phyloP scores from a whole-genome alignment of 2,797 vertebrate genomes.

The Acanthopagrus latus region DNA sequence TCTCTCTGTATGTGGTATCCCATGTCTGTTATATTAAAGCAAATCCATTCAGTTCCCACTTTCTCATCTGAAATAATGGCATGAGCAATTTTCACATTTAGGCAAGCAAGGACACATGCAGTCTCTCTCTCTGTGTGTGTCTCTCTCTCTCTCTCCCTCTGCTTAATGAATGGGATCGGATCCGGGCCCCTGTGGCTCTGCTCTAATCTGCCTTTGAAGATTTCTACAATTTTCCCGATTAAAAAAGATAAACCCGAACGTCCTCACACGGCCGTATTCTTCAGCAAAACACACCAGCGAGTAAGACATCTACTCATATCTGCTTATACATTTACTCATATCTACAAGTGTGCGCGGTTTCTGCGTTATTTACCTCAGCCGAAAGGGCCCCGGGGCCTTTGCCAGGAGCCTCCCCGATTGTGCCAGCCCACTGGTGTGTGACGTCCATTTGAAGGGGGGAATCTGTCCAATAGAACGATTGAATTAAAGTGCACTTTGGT shows the following conservation, averaged over 20 bases:
- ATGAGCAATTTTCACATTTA: constrained; percentile 85
- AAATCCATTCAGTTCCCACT: constrained; percentile 85
- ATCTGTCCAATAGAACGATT: constrained; percentile 83
- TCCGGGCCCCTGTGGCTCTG: constrained; percentile 74
- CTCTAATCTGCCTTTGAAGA: constrained; percentile 80
- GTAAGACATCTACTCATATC: constrained; percentile 50
- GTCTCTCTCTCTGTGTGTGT: constrained; percentile 62
- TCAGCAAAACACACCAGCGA: constrained; percentile 45
- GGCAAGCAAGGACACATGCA: constrained; percentile 80
- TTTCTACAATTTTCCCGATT: constrained; percentile 66
- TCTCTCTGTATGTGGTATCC: constrained; percentile 85
- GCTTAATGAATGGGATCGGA: constrained; percentile 80
- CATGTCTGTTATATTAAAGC: constrained; percentile 86
- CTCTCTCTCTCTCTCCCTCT: constrained; percentile 52
- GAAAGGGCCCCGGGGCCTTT: constrained; percentile 41
- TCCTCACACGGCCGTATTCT: constrained; percentile 31
- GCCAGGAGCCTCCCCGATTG: constrained; percentile 68
- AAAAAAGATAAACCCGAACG: constrained; percentile 44
- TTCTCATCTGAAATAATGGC: constrained; percentile 88
- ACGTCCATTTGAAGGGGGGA: constrained; percentile 77
- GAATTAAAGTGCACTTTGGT: constrained; percentile 88
- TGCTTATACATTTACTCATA: constrained; percentile 36
- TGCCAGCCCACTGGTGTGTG: constrained; percentile 77
- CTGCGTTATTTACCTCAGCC: constrained; percentile 48
- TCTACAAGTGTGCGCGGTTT: constrained; percentile 51